A percentile compares a stretch with the other conserved stretches of the same genome.
Conservation (phyloP, 2,113 vertebrate genomes). For the Apteryx mantelli region DNA sequence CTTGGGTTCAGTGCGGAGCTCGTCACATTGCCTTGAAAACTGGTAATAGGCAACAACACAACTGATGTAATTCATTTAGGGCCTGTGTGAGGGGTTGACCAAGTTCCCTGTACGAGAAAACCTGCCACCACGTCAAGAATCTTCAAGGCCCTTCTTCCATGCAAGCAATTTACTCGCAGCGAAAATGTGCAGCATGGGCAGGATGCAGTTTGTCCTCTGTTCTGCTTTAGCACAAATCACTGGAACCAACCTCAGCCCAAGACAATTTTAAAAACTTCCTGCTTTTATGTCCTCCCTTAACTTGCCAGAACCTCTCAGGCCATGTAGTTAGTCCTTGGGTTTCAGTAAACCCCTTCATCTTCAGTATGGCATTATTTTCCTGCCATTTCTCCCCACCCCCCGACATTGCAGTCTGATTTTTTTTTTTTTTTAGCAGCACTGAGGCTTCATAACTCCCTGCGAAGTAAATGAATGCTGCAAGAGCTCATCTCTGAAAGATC, state of each 20-base stretch:
- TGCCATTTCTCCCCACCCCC: not conserved
- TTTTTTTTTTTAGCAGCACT: not conserved
- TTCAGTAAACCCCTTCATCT: not conserved
- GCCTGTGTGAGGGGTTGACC: not conserved
- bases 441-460: not conserved
- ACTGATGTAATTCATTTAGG: not conserved
- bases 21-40: not conserved
- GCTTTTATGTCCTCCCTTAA: not conserved
- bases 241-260: not conserved
- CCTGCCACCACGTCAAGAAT: accelerated
- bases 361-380: not conserved
- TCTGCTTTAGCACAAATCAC: not conserved
- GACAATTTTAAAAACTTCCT: not conserved
- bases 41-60: not conserved
- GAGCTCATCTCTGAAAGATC: not conserved
- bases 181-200: not conserved
- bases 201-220: not conserved
- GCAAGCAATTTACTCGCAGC: not conserved
- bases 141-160: not conserved
- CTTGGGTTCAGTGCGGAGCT: not conserved
- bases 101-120: not conserved
- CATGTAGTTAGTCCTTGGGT: not conserved
- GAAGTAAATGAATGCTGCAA: not conserved
- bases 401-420: not conserved
- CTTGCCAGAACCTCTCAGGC: not conserved